Evolutionary conservation across 2,797 vertebrate species (phyloP).

Genomic region (Alauda arvensis): DNA sequence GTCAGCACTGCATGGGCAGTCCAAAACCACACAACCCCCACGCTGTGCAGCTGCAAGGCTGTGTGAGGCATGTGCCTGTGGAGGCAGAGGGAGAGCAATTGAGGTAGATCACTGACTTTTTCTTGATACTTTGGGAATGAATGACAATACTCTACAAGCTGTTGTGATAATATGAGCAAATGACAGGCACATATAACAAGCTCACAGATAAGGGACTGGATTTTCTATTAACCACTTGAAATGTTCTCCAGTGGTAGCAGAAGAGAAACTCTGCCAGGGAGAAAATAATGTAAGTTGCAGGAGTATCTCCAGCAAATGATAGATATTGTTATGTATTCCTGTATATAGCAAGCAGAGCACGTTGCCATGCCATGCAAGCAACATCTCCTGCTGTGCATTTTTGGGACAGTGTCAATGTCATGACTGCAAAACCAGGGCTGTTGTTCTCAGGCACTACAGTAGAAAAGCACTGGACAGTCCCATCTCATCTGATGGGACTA

Average conservation of each 20-base stretch:
- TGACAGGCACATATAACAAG: neutral
- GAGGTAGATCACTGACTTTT: neutral
- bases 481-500: neutral
- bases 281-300: neutral
- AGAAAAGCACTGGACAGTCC: neutral
- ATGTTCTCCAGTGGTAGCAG: neutral
- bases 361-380: rapidly evolving
- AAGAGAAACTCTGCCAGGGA: neutral
- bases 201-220: neutral
- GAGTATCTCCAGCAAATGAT: neutral
- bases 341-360: neutral
- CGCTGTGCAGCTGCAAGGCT: rapidly evolving
- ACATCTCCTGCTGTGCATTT: neutral
- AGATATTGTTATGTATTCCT: neutral
- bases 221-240: neutral
- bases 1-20: neutral
- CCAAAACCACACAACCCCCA: neutral
- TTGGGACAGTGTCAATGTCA: neutral
- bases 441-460: neutral
- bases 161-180: neutral
- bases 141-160: neutral
- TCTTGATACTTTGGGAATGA: neutral
- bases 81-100: neutral
- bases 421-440: neutral
- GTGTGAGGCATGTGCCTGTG: rapidly evolving